Evolutionary conservation across 2,888 invertebrate genomes (phyloP), one percentile per base, ranked within the genome.

Genomic region (Metacarcinus magister): DNA sequence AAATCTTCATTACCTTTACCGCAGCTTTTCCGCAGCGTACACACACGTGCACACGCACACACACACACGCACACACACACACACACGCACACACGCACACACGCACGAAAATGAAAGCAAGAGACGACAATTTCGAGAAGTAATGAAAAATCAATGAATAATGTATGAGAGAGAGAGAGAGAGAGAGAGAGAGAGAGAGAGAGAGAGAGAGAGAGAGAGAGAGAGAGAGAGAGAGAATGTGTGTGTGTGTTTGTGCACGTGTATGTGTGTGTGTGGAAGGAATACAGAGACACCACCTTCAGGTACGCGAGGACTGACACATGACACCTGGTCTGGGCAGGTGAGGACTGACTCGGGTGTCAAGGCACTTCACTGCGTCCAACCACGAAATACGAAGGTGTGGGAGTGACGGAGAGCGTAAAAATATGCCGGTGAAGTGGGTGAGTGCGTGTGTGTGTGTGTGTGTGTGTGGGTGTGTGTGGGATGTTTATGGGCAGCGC

Each of bases 81-180:
- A 54, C 46, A 46, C 46, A 46, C 46, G 10, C 46, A 46, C 46
- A 46, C 46, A 46, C 46, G 10, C 46, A 46, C 46, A 46, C 46
- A 54, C n/a, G n/a, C n/a, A n/a, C n/a, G 54, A 54, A 19, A 67
- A 5, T 23, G 67, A 67, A 5, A 67, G 67, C 19, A 2, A 60
- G 67, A 67, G 23, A 67, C 16, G 2, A 23, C 13, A 60, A 7
- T n/a, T 23, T 67, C 19, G 19, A 67, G n/a, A n/a, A n/a, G n/a
- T n/a, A n/a, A n/a, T n/a, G n/a, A n/a, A n/a, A n/a, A n/a, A n/a
- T n/a, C n/a, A n/a, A n/a, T n/a, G n/a, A n/a, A n/a, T n/a, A n/a
- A n/a, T n/a, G n/a, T n/a, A n/a, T n/a, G 54, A 54, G 54, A 67
- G 67, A 67, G n/a, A 67, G 67, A 67, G 67, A 67, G 54, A 54